A percentile compares a stretch with the other conserved stretches of the same genome.
Evolutionary conservation across 1,140 invertebrate genomes (phyloP).

Genomic region (Parapsyche elsis): DNA sequence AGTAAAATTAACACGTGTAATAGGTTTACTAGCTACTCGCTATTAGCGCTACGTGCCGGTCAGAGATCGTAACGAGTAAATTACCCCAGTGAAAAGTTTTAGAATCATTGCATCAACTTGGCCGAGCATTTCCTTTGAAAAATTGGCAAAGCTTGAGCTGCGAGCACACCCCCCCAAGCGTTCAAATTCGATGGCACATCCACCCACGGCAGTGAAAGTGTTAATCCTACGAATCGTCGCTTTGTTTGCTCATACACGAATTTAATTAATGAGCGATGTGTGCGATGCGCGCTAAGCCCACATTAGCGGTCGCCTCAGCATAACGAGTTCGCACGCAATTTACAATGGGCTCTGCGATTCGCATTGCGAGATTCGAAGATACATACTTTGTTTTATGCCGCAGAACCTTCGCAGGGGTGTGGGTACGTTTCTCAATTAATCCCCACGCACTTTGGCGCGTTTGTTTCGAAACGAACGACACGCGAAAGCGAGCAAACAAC

Average conservation of each 20-base stretch:
- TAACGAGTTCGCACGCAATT: neutral
- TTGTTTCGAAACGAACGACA: neutral
- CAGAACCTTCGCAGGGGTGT: neutral
- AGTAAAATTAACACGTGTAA: too few species aligned
- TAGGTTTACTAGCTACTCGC: too few species aligned
- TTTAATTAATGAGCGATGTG: neutral
- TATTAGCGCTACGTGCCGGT: too few species aligned
- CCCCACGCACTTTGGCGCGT: neutral
- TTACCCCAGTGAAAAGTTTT: too few species aligned
- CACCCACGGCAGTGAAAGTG: neutral
- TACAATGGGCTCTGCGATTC: neutral
- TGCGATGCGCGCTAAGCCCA: neutral
- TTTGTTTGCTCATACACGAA: neutral
- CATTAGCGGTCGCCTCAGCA: neutral
- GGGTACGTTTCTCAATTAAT: neutral
- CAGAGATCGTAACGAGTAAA: too few species aligned
- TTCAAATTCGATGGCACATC: too few species aligned
- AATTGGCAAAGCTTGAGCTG: too few species aligned
- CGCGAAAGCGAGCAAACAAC: too few species aligned
- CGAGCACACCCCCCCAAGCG: too few species aligned
- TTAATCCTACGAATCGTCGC: neutral
- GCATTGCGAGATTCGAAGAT: neutral
- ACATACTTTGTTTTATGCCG: neutral
- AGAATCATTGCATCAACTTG: too few species aligned
- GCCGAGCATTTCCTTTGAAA: too few species aligned